Evolutionary conservation across 2,888 invertebrate genomes (phyloP), one percentile per base, ranked within the genome.

Genomic region (Macroteleia sp.): DNA sequence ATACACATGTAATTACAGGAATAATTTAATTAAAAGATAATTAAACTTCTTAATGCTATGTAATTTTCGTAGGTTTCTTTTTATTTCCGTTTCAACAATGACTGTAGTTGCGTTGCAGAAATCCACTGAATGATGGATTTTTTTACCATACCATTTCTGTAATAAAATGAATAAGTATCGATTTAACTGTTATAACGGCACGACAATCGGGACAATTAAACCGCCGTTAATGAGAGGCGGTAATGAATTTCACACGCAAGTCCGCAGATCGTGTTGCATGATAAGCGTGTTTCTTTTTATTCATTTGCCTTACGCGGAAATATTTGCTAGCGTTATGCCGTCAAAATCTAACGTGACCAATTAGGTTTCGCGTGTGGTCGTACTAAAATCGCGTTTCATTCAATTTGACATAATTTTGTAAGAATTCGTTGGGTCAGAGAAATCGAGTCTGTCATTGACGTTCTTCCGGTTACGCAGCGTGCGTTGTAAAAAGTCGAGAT

Each of bases 391-490:
- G 44, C 39, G 22, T 56, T 62, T 48, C 52, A 56, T 52, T 69
- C 30, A 34, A n/a, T 50, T 46, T 41, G 48, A 36, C 22, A 41
- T 30, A 42, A 69, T 76, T 69, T 67, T 67, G 69, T 46, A 76
- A 69, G 41, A 59, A 44, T 32, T 42, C 39, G 39, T 46, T 28
- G 14, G 62, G 3, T 34, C 57, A 50, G 64, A 57, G 57, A 73
- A 73, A 73, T 56, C 41, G 46, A 32, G 73, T 50, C 50, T 46
- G 61, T 62, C 76, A 62, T 69, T 50, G 56, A 44, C 52, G 32
- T 39, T 50, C 52, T 56, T 76, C 76, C 77, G 77, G 77, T 77
- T 77, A 77, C 77, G 77, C 20, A 77, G 70, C 17, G 50, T n/a
- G 16, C 28, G 57, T 48, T 17, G 25, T 50, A 61, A 67, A 67